Base-by-base conservation (phyloP, 2,113 vertebrate species). In the Strigops habroptila region DNA sequence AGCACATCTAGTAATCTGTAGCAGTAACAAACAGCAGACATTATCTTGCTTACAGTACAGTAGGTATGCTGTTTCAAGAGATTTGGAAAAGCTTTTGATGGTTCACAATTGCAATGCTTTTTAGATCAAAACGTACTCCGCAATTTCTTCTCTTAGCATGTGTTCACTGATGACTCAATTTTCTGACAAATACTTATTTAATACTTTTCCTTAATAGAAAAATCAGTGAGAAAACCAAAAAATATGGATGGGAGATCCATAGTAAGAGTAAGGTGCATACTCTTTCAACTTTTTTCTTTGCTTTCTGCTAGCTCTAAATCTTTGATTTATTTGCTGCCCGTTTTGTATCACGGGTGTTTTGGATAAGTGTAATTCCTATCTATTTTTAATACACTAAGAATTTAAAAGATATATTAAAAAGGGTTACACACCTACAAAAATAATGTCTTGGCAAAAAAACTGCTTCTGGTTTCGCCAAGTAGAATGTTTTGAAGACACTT, bases 151-250 rank as follows among this genome's bases (percentile, higher is more conserved):
- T 48, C 52, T 88, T 22, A 88, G 57, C 35, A 28, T 75, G 70
- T 91, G 71, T 53, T 86, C 90, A 86, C 39, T 89, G 77, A 91
- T 85, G 44, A 95, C 77, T 87, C 80, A 71, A 49, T 85, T 91
- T 97, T 89, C 80, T 93, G 88, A 73, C 69, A 91, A 90, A 88
- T 76, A 81, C 30, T 88, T 84, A 73, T 49, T 89, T 78, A 68
- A 71, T 81, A 71, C 17, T 90, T 90, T 55, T 78, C 27, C 60
- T 90, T 92, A 89, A 82, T 12, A 85, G 57, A 88, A 94, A 88
- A 85, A 53, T 43, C 49, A 82, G 37, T 59, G 28, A 76, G 65
- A 82, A 88, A 87, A 91, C 3, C 28, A 80, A 84, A 65, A 92
- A 94, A 81, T 33, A 75, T 30, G 55, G n/a, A 65, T 62, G 19